Percentiles rank a stretch among this genome's conserved stretches.
These are phyloP conservation scores for Taeniopygia guttata DNA, from an alignment of 2,797 vertebrate genomes.

Conservation along the genomic window DNA sequence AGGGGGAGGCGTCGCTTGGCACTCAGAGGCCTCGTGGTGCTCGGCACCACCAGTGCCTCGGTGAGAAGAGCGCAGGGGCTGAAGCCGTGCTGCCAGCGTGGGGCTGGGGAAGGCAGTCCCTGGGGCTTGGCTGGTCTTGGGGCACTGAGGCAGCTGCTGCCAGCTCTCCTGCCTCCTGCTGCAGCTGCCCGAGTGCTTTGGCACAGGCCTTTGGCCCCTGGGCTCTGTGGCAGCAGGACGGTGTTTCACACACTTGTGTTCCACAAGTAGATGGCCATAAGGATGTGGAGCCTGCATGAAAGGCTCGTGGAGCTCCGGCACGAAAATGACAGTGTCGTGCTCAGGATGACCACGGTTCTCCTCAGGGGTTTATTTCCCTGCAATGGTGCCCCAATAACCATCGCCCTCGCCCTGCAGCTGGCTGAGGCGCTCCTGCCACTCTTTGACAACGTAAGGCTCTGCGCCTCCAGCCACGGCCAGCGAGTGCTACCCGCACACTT, in stretches of 20 bases:
- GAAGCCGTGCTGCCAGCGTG: neutral
- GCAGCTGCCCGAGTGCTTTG: neutral
- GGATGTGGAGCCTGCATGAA: neutral
- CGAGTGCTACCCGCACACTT: no score
- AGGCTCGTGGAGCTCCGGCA: neutral
- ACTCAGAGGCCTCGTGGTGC: neutral
- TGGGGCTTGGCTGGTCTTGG: neutral
- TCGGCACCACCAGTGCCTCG: neutral
- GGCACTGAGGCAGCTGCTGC: no score
- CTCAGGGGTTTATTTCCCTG: no score
- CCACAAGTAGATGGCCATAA: neutral
- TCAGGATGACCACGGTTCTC: no score
- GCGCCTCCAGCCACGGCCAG: no score
- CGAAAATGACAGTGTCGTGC: neutral
- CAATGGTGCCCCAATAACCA: no score
- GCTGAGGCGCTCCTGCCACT: no score
- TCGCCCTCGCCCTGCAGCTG: no score
- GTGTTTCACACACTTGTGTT: neutral
- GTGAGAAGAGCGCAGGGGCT: neutral
- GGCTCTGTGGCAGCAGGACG: neutral
- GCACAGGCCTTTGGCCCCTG: neutral
- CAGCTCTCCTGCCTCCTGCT: neutral
- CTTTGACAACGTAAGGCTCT: no score
- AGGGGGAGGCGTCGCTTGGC: neutral
- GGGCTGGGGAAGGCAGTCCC: neutral